Base-by-base conservation (phyloP, 2,888 invertebrate genomes). In the Orthonychiurus folsomi region DNA sequence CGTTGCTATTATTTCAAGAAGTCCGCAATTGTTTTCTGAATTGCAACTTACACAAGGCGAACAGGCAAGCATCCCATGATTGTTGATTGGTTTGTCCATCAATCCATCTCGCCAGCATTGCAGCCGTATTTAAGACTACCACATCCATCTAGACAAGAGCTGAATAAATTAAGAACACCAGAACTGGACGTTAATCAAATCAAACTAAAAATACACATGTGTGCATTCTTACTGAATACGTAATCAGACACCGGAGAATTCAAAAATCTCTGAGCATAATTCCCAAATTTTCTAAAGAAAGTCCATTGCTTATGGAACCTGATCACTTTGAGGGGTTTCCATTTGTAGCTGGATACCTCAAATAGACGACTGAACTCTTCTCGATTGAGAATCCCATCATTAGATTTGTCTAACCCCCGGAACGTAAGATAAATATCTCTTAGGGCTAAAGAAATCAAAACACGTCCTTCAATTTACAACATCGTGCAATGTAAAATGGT, bases 391-490 rank as follows among this genome's bases (percentile, higher is more conserved):
- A 81, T 80, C 1, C 89, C 89, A 5, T 81, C 81, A 2, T 81
- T 81, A 0, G 85, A 83, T 47, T 80, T 78, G 77, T 91, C 89
- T 69, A 92, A 79, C 64, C 87, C 85, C 75, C 87, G 86, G 79
- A 89, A 92, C 81, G 87, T 86, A 68, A 92, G 79, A 73, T 89
- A 84, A 5, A 87, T 83, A 76, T 91, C 89, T 66, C 85, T 79
- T 2, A 82, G 81, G 65, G 81, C 88, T 88, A 76, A 23, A 75
- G 75, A 56, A 28, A 50, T 5, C n/a, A 9, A 12, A n/a, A n/a
- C 48, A 48, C 12, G 12, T 48, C 12, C n/a, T 48, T 48, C 48
- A 48, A 48, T n/a, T 12, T 48, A 15, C 48, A n/a, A n/a, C n/a
- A n/a, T n/a, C n/a, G n/a, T n/a, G n/a, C n/a, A n/a, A n/a, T n/a